Conservation (phyloP, 2,888 invertebrate genomes). For the Harpagoxenus sublaevis region DNA sequence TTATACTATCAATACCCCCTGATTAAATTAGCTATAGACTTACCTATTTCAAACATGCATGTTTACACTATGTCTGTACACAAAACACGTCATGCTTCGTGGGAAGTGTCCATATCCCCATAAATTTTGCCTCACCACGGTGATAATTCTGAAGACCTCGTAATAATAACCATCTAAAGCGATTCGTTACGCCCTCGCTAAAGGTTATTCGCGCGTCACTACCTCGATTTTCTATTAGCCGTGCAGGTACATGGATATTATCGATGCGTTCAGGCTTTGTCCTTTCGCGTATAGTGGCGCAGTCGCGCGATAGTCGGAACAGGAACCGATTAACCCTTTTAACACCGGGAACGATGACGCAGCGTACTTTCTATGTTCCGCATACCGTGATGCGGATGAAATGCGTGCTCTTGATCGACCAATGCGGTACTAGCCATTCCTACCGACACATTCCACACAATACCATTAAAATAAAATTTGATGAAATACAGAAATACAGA, state of each 20-base stretch:
- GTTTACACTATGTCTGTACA: background rate
- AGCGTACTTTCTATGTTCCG: slow-evolving; percentile 8
- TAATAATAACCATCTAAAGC: slow-evolving; percentile 83
- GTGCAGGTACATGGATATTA: slow-evolving; percentile 52
- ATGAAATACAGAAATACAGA: background rate
- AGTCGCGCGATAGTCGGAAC: slow-evolving; percentile 63
- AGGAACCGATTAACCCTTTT: slow-evolving; percentile 68
- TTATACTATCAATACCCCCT: background rate
- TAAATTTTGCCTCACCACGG: slow-evolving; percentile 59
- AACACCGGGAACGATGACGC: slow-evolving; percentile 21
- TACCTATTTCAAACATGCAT: background rate
- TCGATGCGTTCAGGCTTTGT: slow-evolving; percentile 64
- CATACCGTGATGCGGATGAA: background rate
- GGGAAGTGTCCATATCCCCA: slow-evolving; percentile 76
- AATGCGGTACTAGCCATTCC: background rate
- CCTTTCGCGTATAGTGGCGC: slow-evolving; percentile 42
- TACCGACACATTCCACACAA: background rate
- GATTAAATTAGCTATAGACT: background rate
- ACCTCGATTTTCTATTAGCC: slow-evolving; percentile 81
- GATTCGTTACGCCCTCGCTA: slow-evolving; percentile 84
- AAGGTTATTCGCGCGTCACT: slow-evolving; percentile 83
- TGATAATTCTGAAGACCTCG: slow-evolving; percentile 66
- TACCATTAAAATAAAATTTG: slow-evolving; percentile 24
- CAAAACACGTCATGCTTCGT: slow-evolving; percentile 68
- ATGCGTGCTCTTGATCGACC: slow-evolving; percentile 19